Conservation (phyloP, 1,140 invertebrate species). For the Caenorhabditis latens region DNA sequence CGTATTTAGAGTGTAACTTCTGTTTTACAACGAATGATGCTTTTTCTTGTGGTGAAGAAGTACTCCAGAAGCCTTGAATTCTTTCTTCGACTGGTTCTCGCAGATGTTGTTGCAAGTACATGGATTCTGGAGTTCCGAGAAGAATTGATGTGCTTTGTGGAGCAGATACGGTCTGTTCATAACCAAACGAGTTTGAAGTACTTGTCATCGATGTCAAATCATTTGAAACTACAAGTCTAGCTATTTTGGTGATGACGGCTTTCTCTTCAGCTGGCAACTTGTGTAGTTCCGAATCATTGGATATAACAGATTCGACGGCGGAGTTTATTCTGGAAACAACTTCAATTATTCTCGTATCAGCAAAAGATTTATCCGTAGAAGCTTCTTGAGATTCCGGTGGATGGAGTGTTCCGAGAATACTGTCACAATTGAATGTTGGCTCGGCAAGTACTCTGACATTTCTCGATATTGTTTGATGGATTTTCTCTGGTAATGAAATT, state of each 20-base stretch:
- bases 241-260: background rate
- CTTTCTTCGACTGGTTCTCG: background rate
- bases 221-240: constrained; percentile 6
- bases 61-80: background rate
- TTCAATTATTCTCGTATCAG: background rate
- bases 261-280: background rate
- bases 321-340: background rate
- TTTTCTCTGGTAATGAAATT: constrained; percentile 5
- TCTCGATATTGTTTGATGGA: background rate
- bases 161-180: background rate
- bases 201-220: background rate
- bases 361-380: background rate
- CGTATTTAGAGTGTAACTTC: background rate
- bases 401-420: constrained; percentile 32
- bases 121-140: background rate
- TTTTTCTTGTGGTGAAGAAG: background rate
- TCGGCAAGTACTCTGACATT: constrained; percentile 1
- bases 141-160: background rate
- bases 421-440: background rate
- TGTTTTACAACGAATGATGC: background rate
- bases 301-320: background rate
- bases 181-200: background rate
- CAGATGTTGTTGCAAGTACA: background rate
- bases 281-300: background rate
- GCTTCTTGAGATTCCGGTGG: background rate